phyloP scores from a whole-genome alignment of 64 coral and sea anemone genomes.

The Catalaphyllia jardinei region DNA sequence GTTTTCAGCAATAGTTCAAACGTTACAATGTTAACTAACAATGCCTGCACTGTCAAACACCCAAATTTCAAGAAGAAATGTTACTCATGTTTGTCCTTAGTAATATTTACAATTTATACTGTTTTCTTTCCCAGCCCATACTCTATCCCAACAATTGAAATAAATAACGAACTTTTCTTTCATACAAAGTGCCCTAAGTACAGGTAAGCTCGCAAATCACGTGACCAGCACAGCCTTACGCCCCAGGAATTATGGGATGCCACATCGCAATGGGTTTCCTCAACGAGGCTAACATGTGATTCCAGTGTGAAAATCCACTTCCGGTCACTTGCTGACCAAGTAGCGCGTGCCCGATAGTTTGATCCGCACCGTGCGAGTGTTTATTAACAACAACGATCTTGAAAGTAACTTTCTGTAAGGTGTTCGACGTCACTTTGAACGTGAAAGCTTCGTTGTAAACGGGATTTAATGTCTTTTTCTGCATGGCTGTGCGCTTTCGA shows the following conservation, averaged over 20 bases:
- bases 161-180: not conserved
- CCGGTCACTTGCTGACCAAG: slow-evolving; percentile 84
- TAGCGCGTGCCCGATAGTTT: slow-evolving; percentile 82
- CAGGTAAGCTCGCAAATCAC: not conserved
- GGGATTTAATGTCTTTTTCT: slow-evolving; percentile 83
- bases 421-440: slow-evolving; percentile 94
- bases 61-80: not conserved
- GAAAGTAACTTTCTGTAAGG: slow-evolving; percentile 80
- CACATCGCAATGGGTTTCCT: slow-evolving; percentile 96
- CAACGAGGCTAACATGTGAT: slow-evolving; percentile 86
- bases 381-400: slow-evolving; percentile 85
- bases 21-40: not conserved
- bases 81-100: not conserved
- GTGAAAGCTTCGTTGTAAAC: slow-evolving; percentile 99
- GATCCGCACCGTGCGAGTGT: slow-evolving; percentile 86
- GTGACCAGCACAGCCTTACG: not conserved
- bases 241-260: slow-evolving; percentile 86
- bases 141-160: not conserved
- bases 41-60: not conserved
- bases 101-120: not conserved
- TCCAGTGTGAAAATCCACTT: slow-evolving; percentile 95
- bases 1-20: no score
- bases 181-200: not conserved
- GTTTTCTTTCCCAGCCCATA: not conserved
- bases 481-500: slow-evolving; percentile 87